Evolutionary conservation across 2,797 vertebrate genomes (phyloP).

Genomic region (Tinamus major): DNA sequence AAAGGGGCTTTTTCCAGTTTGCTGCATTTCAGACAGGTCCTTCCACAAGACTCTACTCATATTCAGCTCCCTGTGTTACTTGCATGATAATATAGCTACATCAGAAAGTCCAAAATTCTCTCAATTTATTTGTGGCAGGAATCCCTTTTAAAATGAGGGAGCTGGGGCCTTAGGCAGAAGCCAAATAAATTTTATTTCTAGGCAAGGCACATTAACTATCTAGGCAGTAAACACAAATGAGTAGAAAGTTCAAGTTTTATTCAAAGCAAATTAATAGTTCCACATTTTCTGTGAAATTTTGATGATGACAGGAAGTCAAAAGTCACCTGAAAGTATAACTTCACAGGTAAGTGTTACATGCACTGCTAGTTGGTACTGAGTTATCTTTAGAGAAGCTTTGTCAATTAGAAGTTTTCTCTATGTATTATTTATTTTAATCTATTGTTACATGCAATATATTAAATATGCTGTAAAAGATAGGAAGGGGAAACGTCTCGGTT

Average conservation of each 20-base stretch:
- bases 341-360: background rate
- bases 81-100: background rate
- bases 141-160: background rate
- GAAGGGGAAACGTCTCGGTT: background rate
- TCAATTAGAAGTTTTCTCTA: background rate
- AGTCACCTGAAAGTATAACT: background rate
- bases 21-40: background rate
- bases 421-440: background rate
- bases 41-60: background rate
- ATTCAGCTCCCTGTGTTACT: background rate
- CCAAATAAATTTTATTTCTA: background rate
- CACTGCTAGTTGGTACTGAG: background rate
- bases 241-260: background rate
- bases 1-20: rapidly evolving
- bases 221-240: background rate
- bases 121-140: background rate
- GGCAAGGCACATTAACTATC: background rate
- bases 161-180: background rate
- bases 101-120: background rate
- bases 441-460: background rate
- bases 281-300: background rate
- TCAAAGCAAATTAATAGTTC: background rate
- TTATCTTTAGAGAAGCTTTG: background rate
- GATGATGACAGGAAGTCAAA: background rate
- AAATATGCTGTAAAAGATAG: background rate